These are phyloP conservation scores for Ardeotis arabs DNA, from an alignment of 2,113 vertebrate species.

Conservation along the genomic window DNA sequence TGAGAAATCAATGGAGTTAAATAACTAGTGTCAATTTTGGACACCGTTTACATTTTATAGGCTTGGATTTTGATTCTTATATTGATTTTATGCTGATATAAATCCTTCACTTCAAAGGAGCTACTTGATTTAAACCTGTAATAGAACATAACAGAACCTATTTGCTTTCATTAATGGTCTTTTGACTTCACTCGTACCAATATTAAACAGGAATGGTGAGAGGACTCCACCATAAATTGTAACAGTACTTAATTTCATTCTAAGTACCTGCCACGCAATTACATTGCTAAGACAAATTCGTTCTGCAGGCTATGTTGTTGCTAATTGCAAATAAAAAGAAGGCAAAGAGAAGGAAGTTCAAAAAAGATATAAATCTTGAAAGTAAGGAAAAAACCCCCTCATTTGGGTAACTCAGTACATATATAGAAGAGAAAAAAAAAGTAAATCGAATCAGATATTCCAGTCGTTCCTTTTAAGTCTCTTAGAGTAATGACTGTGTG, in stretches of 20 bases:
- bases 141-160: background rate
- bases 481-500: background rate
- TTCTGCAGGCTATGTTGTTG: background rate
- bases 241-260: background rate
- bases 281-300: background rate
- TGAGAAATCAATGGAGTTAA: background rate
- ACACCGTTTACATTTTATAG: background rate
- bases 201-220: background rate
- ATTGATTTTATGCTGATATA: conserved; percentile 47
- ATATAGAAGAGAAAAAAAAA: background rate
- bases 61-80: conserved; percentile 8
- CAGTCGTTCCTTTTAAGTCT: background rate
- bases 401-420: background rate
- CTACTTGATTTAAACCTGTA: conserved; percentile 5
- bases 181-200: background rate
- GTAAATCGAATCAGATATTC: background rate
- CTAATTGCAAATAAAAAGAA: conserved; percentile 1
- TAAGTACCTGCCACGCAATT: background rate
- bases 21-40: background rate
- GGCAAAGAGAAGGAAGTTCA: background rate
- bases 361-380: background rate
- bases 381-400: background rate
- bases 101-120: conserved; percentile 32
- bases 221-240: background rate
- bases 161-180: background rate